These are phyloP conservation scores for Graphium colonna DNA, from an alignment of 2,888 invertebrate species.

Conservation along the genomic window DNA sequence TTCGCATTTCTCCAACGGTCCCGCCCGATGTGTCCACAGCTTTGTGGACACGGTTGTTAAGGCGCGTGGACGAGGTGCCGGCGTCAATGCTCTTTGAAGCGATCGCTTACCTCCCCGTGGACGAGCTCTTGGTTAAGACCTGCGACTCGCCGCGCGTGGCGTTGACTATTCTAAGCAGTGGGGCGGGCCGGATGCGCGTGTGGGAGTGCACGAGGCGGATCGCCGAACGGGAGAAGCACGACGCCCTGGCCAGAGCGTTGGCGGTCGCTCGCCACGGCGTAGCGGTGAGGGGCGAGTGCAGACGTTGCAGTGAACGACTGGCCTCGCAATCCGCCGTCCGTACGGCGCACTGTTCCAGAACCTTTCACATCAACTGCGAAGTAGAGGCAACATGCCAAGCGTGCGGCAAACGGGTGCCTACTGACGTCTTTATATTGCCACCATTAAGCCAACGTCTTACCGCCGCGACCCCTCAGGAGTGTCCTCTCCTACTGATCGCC, in stretches of 20 bases:
- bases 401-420: constrained; percentile 50
- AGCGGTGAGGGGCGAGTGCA: constrained; percentile 56
- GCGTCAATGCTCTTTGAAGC: constrained; percentile 56
- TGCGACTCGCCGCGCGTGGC: constrained; percentile 46
- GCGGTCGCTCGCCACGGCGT: constrained; percentile 47
- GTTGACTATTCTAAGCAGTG: constrained; percentile 41
- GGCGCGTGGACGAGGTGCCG: constrained; percentile 39
- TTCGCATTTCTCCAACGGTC: constrained; percentile 47
- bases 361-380: constrained; percentile 52
- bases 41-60: constrained; percentile 52
- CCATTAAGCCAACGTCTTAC: constrained; percentile 34
- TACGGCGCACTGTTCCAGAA: constrained; percentile 61
- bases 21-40: constrained; percentile 43
- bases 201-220: constrained; percentile 44
- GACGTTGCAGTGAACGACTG: constrained; percentile 47
- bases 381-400: constrained; percentile 43
- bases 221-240: constrained; percentile 49
- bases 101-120: constrained; percentile 52
- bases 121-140: constrained; percentile 41
- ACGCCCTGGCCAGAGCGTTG: constrained; percentile 51
- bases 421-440: constrained; percentile 32
- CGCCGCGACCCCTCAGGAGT: constrained; percentile 36
- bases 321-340: constrained; percentile 37
- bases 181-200: constrained; percentile 31
- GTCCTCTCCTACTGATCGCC: constrained; percentile 50